Evolutionary conservation across 2,113 vertebrate species (phyloP).

Genomic region (Nannobrachium achirus): DNA sequence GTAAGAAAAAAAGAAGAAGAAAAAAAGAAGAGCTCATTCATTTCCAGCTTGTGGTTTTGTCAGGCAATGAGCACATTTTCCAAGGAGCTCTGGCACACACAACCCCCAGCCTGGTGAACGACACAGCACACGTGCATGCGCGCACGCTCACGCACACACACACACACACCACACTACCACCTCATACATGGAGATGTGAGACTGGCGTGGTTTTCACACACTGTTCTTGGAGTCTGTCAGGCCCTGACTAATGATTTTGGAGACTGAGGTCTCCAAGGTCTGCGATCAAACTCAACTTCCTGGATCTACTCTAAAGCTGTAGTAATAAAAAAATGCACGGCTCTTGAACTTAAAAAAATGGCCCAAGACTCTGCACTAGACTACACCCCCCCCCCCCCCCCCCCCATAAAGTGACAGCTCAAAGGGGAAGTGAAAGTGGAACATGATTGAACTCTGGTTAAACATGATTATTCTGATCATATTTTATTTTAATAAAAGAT

Average conservation of each 20-base stretch:
- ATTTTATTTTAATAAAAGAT: slow-evolving; percentile 40
- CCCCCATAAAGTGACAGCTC: slow-evolving; percentile 24
- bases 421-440: slow-evolving; percentile 27
- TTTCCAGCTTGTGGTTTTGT: slow-evolving; percentile 14
- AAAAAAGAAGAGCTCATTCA: not conserved
- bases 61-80: slow-evolving; percentile 19
- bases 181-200: slow-evolving; percentile 1
- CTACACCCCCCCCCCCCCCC: slow-evolving; percentile 7
- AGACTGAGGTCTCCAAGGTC: slow-evolving; percentile 27
- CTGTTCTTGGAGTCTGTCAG: slow-evolving; percentile 4
- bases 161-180: not conserved
- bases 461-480: slow-evolving; percentile 32
- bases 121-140: not conserved
- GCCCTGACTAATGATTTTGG: slow-evolving; percentile 30
- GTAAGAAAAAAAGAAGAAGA: slow-evolving; percentile 5
- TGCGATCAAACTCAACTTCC: slow-evolving; percentile 27
- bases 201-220: slow-evolving; percentile 21
- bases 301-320: slow-evolving; percentile 19
- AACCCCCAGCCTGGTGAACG: slow-evolving; percentile 25
- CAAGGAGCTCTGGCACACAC: slow-evolving; percentile 27
- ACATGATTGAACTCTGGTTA: slow-evolving; percentile 39
- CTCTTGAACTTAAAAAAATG: slow-evolving; percentile 34
- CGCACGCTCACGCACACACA: too few species aligned
- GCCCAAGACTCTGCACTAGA: slow-evolving; percentile 4
- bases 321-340: slow-evolving; percentile 38